A percentile compares a stretch with the other conserved stretches of the same genome.
These are phyloP conservation scores for Solenopsis invicta DNA, from an alignment of 1,140 invertebrate species.

Conservation along the genomic window DNA sequence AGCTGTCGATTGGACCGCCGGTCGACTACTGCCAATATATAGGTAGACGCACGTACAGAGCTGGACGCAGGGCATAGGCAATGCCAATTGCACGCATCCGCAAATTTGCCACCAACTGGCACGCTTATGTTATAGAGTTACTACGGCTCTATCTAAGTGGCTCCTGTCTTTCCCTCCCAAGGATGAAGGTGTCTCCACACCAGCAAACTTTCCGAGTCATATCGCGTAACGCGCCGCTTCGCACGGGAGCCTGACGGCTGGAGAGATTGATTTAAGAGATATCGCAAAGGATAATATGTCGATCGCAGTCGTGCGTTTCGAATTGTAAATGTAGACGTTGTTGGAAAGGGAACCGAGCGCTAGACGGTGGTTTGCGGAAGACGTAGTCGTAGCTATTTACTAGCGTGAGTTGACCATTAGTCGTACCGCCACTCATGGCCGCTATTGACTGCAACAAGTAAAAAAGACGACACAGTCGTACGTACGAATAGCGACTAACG, in stretches of 20 bases:
- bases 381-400: slow-evolving; percentile 27
- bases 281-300: neutral
- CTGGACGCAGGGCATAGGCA: slow-evolving; percentile 74
- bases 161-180: slow-evolving; percentile 64
- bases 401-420: slow-evolving; percentile 45
- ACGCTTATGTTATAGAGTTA: slow-evolving; percentile 84
- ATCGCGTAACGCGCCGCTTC: neutral
- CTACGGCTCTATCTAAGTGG: slow-evolving; percentile 76
- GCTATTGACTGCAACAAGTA: slow-evolving; percentile 44
- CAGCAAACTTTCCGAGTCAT: neutral
- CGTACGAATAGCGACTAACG: neutral
- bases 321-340: neutral
- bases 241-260: neutral
- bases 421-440: slow-evolving; percentile 17
- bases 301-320: neutral
- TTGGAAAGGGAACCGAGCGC: neutral
- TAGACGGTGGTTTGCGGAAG: slow-evolving; percentile 21
- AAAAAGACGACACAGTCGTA: neutral
- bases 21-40: slow-evolving; percentile 71
- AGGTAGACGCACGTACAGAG: slow-evolving; percentile 67
- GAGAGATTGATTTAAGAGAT: neutral
- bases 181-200: slow-evolving; percentile 65
- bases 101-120: slow-evolving; percentile 85
- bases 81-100: slow-evolving; percentile 86
- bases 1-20: slow-evolving; percentile 81